phyloP scores from a whole-genome alignment of 2,113 vertebrate species.

The Hymenochirus boettgeri region DNA sequence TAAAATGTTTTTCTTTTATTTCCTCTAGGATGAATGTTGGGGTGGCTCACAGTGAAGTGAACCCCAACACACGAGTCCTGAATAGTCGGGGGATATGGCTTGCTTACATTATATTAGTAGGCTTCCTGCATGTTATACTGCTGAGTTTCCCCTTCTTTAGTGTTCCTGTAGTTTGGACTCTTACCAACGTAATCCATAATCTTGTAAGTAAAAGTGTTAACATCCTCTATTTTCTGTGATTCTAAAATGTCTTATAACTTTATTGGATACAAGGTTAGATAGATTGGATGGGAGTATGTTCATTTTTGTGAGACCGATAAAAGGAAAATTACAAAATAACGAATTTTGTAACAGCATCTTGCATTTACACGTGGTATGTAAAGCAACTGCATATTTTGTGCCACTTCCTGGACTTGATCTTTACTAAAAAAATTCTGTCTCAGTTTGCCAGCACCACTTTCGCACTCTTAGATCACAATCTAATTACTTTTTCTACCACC shows the following conservation, averaged over 20 bases:
- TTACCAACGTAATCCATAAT: slow-evolving; percentile 93
- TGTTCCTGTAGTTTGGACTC: slow-evolving; percentile 85
- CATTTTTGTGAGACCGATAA: no score
- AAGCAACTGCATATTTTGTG: no score
- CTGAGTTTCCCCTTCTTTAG: slow-evolving; percentile 93
- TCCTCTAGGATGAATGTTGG: slow-evolving; percentile 84
- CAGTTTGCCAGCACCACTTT: no score
- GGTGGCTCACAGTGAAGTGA: slow-evolving; percentile 92
- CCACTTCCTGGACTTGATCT: no score
- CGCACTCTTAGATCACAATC: no score
- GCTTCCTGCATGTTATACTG: slow-evolving; percentile 75
- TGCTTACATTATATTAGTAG: slow-evolving; percentile 81
- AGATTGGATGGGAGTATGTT: no score
- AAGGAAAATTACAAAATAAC: no score
- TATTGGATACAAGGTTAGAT: no score
- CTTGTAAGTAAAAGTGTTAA: slow-evolving; percentile 76
- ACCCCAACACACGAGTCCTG: slow-evolving; percentile 92
- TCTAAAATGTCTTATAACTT: not conserved
- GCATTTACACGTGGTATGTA: no score
- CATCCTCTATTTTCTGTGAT: not conserved
- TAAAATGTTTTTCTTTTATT: not conserved
- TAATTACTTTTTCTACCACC: no score
- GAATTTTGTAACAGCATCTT: no score
- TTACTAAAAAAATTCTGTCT: no score
- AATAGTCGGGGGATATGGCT: slow-evolving; percentile 91